phyloP scores from a whole-genome alignment of 2,113 vertebrate genomes.

The Bettongia penicillata region DNA sequence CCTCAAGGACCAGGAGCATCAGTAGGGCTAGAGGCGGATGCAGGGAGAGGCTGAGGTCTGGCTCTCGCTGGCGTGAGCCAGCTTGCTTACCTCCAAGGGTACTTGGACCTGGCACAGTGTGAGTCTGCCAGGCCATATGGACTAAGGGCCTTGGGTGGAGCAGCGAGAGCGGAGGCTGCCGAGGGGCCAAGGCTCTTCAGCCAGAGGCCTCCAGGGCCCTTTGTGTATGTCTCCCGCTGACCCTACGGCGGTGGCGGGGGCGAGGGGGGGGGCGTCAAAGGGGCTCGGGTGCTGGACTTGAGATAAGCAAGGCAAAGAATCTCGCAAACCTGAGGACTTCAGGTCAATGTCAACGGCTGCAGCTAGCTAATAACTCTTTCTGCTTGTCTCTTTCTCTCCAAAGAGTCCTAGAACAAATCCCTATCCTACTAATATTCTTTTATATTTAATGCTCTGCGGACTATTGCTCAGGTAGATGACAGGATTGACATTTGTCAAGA shows the following conservation, averaged over 20 bases:
- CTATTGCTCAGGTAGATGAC: background rate
- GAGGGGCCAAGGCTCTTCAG: background rate
- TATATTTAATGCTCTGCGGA: background rate
- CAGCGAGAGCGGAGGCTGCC: background rate
- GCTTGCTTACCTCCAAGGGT: slow-evolving; percentile 55
- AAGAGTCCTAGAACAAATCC: background rate
- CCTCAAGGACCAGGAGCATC: background rate
- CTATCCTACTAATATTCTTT: background rate
- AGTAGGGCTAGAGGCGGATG: slow-evolving; percentile 19
- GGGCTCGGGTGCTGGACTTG: background rate
- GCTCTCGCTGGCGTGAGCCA: slow-evolving; percentile 28
- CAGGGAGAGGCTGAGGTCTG: background rate
- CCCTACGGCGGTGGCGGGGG: background rate
- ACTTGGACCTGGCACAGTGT: slow-evolving; percentile 56
- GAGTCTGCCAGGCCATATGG: slow-evolving; percentile 72
- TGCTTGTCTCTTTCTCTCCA: background rate
- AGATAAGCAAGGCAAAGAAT: background rate
- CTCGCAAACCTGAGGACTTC: background rate
- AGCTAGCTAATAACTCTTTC: background rate
- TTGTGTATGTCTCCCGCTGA: background rate
- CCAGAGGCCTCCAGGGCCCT: background rate
- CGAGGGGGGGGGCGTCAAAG: background rate
- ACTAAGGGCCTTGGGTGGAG: background rate
- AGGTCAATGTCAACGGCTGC: background rate
- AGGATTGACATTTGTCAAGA: background rate